Evolutionary conservation across 2,113 vertebrate species (phyloP).

Genomic region (Anthoscopus minutus): DNA sequence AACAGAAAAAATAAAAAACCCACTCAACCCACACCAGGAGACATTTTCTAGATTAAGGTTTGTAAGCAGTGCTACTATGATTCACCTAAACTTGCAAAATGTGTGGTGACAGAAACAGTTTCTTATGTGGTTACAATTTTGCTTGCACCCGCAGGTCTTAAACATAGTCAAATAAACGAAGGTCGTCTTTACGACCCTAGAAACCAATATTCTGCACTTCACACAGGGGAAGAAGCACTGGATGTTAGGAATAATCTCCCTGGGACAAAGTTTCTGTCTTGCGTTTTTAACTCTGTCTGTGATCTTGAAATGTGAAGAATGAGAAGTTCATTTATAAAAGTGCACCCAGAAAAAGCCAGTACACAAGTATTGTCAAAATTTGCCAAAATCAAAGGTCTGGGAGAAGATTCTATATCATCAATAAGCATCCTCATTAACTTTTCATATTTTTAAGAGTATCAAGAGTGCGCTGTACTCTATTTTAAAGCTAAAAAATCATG

Average conservation of each 20-base stretch:
- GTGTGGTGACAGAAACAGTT: neutral
- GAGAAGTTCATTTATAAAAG: neutral
- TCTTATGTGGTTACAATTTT: neutral
- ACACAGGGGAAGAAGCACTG: neutral
- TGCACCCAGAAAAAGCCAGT: neutral
- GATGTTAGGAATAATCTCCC: neutral
- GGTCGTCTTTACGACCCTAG: neutral
- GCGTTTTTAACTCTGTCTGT: neutral
- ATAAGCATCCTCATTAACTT: conserved; percentile 7
- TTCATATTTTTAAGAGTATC: neutral
- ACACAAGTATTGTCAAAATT: neutral
- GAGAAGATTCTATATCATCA: neutral
- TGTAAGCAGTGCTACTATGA: neutral
- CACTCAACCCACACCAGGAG: neutral
- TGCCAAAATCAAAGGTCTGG: neutral
- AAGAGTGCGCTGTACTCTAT: neutral
- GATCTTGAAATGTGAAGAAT: neutral
- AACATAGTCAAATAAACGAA: neutral
- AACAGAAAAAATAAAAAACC: neutral
- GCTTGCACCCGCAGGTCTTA: neutral
- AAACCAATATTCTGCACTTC: neutral
- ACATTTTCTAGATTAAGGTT: neutral
- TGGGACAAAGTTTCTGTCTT: neutral
- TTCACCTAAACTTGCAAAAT: neutral
- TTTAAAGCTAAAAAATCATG: neutral